These are phyloP conservation scores for Merodon equestris DNA, from an alignment of 2,888 invertebrate genomes.

Conservation along the genomic window DNA sequence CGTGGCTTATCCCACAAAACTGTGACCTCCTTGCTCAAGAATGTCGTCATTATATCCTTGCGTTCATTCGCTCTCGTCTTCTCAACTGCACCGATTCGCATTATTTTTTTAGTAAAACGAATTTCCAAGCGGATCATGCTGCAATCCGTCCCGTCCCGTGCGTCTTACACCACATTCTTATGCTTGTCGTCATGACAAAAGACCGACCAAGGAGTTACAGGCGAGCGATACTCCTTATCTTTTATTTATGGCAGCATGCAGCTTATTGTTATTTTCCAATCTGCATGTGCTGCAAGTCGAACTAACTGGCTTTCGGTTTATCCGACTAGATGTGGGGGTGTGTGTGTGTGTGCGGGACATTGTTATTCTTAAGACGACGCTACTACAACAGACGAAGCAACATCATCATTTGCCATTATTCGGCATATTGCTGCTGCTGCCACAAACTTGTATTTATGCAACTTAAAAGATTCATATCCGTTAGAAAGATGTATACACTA, in stretches of 20 bases:
- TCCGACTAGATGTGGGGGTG: not conserved
- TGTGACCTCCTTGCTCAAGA: slow-evolving; percentile 40
- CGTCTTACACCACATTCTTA: not conserved
- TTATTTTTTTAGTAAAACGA: slow-evolving; percentile 37
- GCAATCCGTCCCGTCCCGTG: slow-evolving; percentile 32
- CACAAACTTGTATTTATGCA: not conserved
- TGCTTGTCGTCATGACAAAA: not conserved
- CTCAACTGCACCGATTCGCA: not conserved
- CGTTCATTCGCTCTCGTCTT: slow-evolving; percentile 9
- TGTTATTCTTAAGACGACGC: slow-evolving; percentile 47
- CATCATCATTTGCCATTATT: slow-evolving; percentile 55
- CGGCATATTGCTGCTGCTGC: slow-evolving; percentile 44
- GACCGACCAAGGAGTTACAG: slow-evolving; percentile 26
- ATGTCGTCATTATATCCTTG: slow-evolving; percentile 41
- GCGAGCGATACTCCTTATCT: slow-evolving; percentile 46
- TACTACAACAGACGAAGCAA: slow-evolving; percentile 44
- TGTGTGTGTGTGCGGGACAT: slow-evolving; percentile 18
- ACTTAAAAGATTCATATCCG: slow-evolving; percentile 41
- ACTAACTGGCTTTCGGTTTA: slow-evolving; percentile 18
- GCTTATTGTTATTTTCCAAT: slow-evolving; percentile 66
- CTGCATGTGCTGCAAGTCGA: slow-evolving; percentile 39
- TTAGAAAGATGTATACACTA: slow-evolving; percentile 31
- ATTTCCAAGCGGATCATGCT: slow-evolving; percentile 22
- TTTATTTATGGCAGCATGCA: slow-evolving; percentile 48
- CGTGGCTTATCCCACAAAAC: slow-evolving; percentile 27